Conservation (phyloP, 1,140 invertebrate species). For the Dendroctonus valens region DNA sequence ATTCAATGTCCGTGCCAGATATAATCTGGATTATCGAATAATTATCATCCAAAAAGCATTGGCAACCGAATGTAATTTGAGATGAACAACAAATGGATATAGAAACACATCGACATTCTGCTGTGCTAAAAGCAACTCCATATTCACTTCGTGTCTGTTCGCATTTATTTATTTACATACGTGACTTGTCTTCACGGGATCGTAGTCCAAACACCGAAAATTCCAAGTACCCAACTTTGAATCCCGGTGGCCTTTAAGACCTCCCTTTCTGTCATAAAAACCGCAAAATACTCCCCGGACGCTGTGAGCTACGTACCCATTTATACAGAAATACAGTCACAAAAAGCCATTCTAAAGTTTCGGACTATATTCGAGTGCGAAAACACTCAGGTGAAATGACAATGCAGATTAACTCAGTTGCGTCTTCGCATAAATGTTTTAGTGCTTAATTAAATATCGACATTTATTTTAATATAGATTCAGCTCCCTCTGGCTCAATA, state of each 20-base stretch:
- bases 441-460: too few relatives aligned
- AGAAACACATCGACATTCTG: neutral
- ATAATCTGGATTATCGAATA: too few relatives aligned
- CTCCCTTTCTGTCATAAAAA: conserved; percentile 25
- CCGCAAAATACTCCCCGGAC: conserved; percentile 24
- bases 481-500: too few relatives aligned
- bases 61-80: too few relatives aligned
- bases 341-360: conserved; percentile 25
- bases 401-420: conserved; percentile 8
- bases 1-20: too few relatives aligned
- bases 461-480: too few relatives aligned
- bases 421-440: too few relatives aligned
- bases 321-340: conserved; percentile 5
- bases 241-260: conserved; percentile 22
- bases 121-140: conserved; percentile 10
- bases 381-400: neutral
- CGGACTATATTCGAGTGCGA: conserved; percentile 4
- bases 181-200: conserved; percentile 19
- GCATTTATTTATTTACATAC: conserved; percentile 26
- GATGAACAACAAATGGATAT: neutral
- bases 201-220: conserved; percentile 19
- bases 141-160: conserved; percentile 5
- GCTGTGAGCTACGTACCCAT: conserved; percentile 15
- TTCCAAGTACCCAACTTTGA: conserved; percentile 24
- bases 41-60: too few relatives aligned